Evolutionary conservation across 2,888 invertebrate genomes (phyloP).

Genomic region (Cheiracanthium punctorium): DNA sequence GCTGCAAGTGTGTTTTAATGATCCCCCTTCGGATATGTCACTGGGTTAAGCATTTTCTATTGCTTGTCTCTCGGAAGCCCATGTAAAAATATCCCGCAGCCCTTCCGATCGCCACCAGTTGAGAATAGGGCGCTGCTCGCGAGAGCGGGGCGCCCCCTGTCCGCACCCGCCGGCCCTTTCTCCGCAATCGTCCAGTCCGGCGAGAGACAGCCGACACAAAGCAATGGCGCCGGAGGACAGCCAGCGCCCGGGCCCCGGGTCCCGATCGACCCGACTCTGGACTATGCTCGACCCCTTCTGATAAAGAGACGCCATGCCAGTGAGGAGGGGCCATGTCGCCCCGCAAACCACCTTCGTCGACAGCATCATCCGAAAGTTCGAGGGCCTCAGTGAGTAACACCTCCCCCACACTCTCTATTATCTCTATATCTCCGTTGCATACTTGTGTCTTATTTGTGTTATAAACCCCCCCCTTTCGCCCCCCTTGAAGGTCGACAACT

Average conservation of each 20-base stretch:
- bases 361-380: conserved; percentile 88
- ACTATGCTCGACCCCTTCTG: conserved; percentile 60
- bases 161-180: conserved; percentile 4
- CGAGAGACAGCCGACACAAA: conserved; percentile 58
- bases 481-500: no score
- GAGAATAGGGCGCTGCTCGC: background rate
- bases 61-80: no score
- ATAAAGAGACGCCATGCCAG: conserved; percentile 75
- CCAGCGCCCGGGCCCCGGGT: conserved; percentile 53
- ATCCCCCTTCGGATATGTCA: no score
- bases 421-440: no score
- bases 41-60: no score
- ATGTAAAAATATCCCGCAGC: background rate
- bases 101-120: background rate
- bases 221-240: conserved; percentile 54
- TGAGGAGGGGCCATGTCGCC: conserved; percentile 86
- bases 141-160: conserved; percentile 13
- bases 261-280: conserved; percentile 21
- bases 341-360: conserved; percentile 88
- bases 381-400: conserved; percentile 85
- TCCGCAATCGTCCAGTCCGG: conserved; percentile 9
- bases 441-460: no score
- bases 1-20: no score
- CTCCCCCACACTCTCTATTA: no score
- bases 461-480: no score